Base-by-base conservation (phyloP, 2,797 vertebrate species). In the Melanitta fusca region DNA sequence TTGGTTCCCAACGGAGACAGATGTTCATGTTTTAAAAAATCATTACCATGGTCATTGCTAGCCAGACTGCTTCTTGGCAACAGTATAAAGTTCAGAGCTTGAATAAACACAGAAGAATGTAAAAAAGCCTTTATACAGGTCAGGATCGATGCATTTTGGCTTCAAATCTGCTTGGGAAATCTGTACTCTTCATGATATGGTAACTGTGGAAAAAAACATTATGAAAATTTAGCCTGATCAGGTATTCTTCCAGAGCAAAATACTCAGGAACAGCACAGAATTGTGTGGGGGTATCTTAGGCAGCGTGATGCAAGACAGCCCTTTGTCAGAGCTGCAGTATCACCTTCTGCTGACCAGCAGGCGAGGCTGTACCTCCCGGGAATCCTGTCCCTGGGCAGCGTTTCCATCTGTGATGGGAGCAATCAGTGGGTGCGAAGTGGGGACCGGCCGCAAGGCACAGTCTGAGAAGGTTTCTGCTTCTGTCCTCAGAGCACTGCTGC, bases 21-120 rank as follows among this genome's bases (percentile, higher is more conserved):
- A 91, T 95, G 92, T 91, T 85, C 21, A 0, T 71, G 72, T 85
- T 96, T 94, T 30, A 17, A 78, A 89, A 64, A 87, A 90, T 74
- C 49, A 61, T 85, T 83, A 62, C 32, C 41, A 8, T 0, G 10
- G 64, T 34, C 79, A 66, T 19, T 87, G 86, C 85, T 88, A 82
- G 53, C 74, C 88, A 77, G 47, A 70, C 62, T 93, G 74, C 71
- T 91, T 78, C 51, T 88, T 91, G 88, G 80, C 84, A 81, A 54
- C 39, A 38, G 45, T 28, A 68, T 57, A 65, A 53, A 38, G 12
- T 66, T 85, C 25, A 38, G 64, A 83, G 53, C 58, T 85, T 89
- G 54, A 75, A 83, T 62, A 75, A 80, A 54, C 56, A 68, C 1
- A 5, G 70, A 57, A 83, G 43, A 93, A 43, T 65, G 74, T 34